Evolutionary conservation across 1,140 invertebrate species (phyloP), one percentile per base, ranked within the genome.

Genomic region (Bombyx mandarina): DNA sequence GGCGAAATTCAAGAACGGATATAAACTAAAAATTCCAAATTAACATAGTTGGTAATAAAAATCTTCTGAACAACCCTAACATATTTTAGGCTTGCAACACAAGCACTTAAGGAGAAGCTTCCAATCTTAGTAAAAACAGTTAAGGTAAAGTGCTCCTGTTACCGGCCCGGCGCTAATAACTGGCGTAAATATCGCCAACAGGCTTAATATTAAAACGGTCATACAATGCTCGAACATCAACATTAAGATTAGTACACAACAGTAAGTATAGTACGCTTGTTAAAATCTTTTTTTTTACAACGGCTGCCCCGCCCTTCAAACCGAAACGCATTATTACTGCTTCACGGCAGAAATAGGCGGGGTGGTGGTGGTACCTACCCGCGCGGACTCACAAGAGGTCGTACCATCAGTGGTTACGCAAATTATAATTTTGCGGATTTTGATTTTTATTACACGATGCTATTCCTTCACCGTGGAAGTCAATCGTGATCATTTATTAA

Each of bases 171-270:
- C 65, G 57, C 66, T 82, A 79, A 79, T 77, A 78, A 67, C 57
- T 59, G 58, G 49, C 67, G 67, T 78, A 73, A 74, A 75, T 73
- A 78, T 72, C 55, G 62, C 53, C 61, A 71, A 67, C 71, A 58
- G 58, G 68, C 65, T 72, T 75, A 74, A 79, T 78, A 79, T 75
- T 77, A 73, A 75, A 74, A 73, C 66, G 63, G 63, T 65, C 67
- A 67, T 67, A 69, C 71, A 66, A 67, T 67, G 61, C 65, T 66
- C 60, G 61, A 65, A 64, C 62, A 57, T 73, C 71, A 71, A 66
- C 66, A 35, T 35, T 35, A 35, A 35, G 26, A 35, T 35, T 35
- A 35, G 26, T 35, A 35, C 26, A 35, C 26, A 35, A 35, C 2
- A 35, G 26, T 35, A 35, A 35, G 2, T 35, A 35, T 3, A 5